These are phyloP conservation scores for Hemibagrus guttatus DNA, from an alignment of 2,797 vertebrate genomes.

Conservation along the genomic window DNA sequence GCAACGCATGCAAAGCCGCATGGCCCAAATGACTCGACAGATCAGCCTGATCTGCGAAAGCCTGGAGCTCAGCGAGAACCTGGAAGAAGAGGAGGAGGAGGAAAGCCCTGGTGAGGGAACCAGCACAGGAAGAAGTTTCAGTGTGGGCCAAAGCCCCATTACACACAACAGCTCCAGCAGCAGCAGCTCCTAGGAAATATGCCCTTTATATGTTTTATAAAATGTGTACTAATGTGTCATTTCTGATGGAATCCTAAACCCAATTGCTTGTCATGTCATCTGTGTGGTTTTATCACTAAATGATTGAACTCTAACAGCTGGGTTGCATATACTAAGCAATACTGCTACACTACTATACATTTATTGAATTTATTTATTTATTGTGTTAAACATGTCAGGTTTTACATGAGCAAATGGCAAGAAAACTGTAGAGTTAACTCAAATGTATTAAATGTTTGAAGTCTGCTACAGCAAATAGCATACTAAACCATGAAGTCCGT, in stretches of 20 bases:
- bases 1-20: slow-evolving; percentile 60
- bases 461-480: background rate
- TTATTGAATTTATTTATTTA: background rate
- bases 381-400: background rate
- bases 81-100: slow-evolving; percentile 24
- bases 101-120: slow-evolving; percentile 48
- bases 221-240: background rate
- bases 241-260: background rate
- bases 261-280: background rate
- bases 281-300: background rate
- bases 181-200: slow-evolving; percentile 43
- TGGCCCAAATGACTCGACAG: slow-evolving; percentile 64
- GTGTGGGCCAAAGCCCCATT: slow-evolving; percentile 22
- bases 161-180: slow-evolving; percentile 34
- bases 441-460: background rate
- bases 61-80: slow-evolving; percentile 58
- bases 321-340: background rate
- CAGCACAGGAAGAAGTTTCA: slow-evolving; percentile 40
- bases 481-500: background rate
- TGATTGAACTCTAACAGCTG: background rate
- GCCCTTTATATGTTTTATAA: background rate
- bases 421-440: background rate
- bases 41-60: slow-evolving; percentile 66
- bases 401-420: background rate
- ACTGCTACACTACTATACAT: background rate